These are phyloP conservation scores for Oceanodroma leucorhoa DNA, from an alignment of 2,797 vertebrate species.

Conservation along the genomic window DNA sequence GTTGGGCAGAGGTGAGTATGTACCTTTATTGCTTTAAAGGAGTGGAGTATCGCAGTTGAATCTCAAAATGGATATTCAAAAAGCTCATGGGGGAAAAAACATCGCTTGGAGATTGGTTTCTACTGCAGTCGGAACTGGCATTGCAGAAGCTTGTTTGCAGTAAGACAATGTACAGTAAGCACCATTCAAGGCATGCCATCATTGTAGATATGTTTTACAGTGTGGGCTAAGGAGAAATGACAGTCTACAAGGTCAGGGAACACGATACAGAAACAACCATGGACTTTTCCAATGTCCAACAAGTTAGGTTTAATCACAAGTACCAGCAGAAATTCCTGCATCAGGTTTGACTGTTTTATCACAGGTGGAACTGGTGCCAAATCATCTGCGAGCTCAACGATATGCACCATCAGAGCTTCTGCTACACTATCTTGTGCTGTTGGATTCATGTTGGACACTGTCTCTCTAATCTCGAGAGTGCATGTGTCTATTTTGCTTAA, in stretches of 20 bases:
- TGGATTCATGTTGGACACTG: not conserved
- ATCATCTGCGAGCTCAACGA: not conserved
- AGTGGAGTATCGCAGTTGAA: not conserved
- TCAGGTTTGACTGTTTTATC: not conserved
- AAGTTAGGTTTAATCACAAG: not conserved
- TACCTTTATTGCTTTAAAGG: not conserved
- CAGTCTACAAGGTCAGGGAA: not conserved
- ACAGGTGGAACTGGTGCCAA: not conserved
- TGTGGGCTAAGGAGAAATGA: not conserved
- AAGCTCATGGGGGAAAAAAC: not conserved
- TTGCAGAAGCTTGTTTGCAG: not conserved
- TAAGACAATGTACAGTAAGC: not conserved
- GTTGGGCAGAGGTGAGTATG: constrained; percentile 21
- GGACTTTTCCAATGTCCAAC: not conserved
- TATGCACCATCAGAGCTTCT: not conserved
- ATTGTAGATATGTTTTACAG: not conserved
- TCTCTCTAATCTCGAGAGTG: not conserved
- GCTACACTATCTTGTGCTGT: not conserved
- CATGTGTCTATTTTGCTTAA: not conserved
- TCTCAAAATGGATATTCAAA: not conserved
- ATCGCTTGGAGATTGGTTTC: not conserved
- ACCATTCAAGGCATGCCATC: not conserved
- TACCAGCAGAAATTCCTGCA: not conserved
- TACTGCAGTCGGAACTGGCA: not conserved
- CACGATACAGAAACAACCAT: not conserved